Evolutionary conservation across 1,140 invertebrate species (phyloP).

Genomic region (Thaumatotibia leucotreta): DNA sequence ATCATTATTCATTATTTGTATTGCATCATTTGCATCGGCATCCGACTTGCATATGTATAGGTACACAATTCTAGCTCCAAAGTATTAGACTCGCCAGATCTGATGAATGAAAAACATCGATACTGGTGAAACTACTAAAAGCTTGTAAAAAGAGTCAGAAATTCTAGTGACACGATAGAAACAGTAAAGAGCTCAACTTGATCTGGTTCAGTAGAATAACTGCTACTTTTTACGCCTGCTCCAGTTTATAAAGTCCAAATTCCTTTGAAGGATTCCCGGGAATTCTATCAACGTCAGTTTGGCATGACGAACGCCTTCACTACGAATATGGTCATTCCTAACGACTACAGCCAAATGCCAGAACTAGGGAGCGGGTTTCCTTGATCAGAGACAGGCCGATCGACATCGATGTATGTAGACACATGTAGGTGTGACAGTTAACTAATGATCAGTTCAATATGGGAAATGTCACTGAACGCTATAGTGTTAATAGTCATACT

Average conservation of each 20-base stretch:
- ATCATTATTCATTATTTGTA: too few species aligned
- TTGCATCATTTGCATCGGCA: too few species aligned
- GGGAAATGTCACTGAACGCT: too few species aligned
- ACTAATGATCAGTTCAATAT: neutral
- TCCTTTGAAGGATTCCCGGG: neutral
- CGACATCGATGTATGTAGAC: neutral
- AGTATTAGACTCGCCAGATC: too few species aligned
- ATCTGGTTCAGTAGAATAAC: neutral
- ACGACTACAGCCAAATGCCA: neutral
- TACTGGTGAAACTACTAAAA: too few species aligned
- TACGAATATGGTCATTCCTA: conserved; percentile 13
- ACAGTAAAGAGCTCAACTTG: too few species aligned
- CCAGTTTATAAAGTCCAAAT: neutral
- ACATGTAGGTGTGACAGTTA: neutral
- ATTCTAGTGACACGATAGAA: too few species aligned
- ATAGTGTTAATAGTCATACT: too few species aligned
- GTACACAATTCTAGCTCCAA: too few species aligned
- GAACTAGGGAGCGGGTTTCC: neutral
- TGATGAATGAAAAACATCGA: too few species aligned
- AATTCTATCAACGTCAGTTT: neutral
- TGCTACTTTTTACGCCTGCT: neutral
- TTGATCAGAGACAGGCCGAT: neutral
- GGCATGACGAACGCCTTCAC: neutral
- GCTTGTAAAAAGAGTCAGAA: too few species aligned
- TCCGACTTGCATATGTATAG: too few species aligned